Base-by-base conservation (phyloP, 2,797 vertebrate species). In the Synanceia verrucosa region DNA sequence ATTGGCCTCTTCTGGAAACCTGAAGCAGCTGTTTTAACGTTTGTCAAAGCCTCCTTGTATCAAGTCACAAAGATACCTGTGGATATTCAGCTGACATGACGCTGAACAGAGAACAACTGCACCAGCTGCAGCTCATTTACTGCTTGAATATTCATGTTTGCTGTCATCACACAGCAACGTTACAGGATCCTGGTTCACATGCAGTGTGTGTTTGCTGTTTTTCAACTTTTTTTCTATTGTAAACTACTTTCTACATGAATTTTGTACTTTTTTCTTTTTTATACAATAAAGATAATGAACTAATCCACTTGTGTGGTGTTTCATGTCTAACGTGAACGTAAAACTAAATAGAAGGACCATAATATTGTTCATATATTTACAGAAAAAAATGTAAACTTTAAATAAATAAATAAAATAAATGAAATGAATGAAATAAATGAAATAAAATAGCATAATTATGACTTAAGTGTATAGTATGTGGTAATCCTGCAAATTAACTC, bases 181-280 rank as follows among this genome's bases (percentile, higher is more conserved):
- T 6, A 3, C 4, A 0, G 10, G 10, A 0, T 86, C 83, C 81
- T 76, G 63, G 68, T 83, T 76, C 86, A 91, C 82, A 86, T 89
- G 85, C 90, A 86, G 89, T 92, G 88, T 89, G 89, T 68, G 80
- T 90, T 89, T 84, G 81, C 85, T 81, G 79, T 89, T 92, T 84
- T 83, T 85, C 46, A 70, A 55, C 43, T 70, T 79, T 90, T n/a
- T 93, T 93, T 91, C 84, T 90, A 89, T 74, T 89, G 82, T 92
- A 79, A 86, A 85, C 80, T 91, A 85, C 80, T 91, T 92, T 94
- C 76, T 89, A 92, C 81, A 89, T 91, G 77, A 84, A 86, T 93
- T 94, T 94, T 94, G 84, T 92, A 94, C 79, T 78, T 87, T 89
- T 86, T 88, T 78, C 59, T 74, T 83, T 88, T 92, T 93, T 92